Conservation (phyloP, 2,888 invertebrate species). For the Xylocampa areola region DNA sequence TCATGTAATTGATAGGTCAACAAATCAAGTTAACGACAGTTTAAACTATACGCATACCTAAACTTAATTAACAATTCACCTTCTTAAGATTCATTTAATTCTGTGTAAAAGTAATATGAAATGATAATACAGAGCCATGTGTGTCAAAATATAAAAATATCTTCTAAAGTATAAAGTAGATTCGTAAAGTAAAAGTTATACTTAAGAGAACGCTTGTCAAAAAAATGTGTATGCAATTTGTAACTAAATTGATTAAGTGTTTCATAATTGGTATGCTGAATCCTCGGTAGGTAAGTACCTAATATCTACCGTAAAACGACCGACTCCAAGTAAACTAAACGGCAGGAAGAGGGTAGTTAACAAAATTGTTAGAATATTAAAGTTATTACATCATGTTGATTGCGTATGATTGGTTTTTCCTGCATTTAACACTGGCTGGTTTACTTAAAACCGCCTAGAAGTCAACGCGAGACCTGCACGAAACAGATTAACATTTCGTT, state of each 20-base stretch:
- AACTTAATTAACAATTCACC: background rate
- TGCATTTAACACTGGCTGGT: slow-evolving; percentile 43
- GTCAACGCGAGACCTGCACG: slow-evolving; percentile 59
- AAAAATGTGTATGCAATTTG: slow-evolving; percentile 6
- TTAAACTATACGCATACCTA: background rate
- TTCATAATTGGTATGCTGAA: slow-evolving; percentile 16
- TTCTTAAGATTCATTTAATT: background rate
- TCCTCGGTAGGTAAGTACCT: slow-evolving; percentile 13
- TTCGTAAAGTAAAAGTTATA: slow-evolving; percentile 16
- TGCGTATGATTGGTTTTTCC: slow-evolving; percentile 47
- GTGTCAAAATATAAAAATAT: no score
- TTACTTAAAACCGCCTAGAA: slow-evolving; percentile 46
- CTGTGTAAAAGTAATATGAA: background rate
- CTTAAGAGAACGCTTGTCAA: slow-evolving; percentile 7
- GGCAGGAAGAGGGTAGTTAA: slow-evolving; percentile 41
- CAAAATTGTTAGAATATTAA: slow-evolving; percentile 32
- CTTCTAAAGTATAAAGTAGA: slow-evolving; percentile 1
- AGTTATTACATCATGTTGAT: slow-evolving; percentile 33
- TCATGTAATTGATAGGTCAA: background rate
- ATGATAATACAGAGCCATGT: no score
- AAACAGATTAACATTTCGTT: slow-evolving; percentile 75
- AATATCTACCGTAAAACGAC: slow-evolving; percentile 3
- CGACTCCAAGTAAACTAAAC: slow-evolving; percentile 32
- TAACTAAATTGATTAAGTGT: slow-evolving; percentile 2
- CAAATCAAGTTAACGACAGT: background rate